Percentiles rank a stretch among this genome's conserved stretches.
These are phyloP conservation scores for Ganaspis brasiliensis DNA, from an alignment of 2,888 invertebrate species.

Conservation along the genomic window DNA sequence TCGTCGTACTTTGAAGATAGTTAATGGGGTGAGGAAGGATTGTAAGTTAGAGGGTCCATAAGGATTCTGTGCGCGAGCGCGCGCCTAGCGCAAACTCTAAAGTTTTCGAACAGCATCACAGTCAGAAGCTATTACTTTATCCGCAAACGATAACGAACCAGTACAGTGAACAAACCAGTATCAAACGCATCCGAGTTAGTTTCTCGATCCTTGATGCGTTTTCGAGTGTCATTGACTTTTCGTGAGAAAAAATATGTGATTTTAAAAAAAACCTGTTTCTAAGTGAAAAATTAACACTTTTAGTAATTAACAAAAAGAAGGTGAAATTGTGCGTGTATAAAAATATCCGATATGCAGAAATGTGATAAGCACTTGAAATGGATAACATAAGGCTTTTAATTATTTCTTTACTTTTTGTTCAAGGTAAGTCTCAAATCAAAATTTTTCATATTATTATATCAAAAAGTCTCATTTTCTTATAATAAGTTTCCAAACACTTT, in stretches of 20 bases:
- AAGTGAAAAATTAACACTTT: background rate
- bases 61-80: slow-evolving; percentile 18
- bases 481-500: too few relatives aligned
- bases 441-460: too few relatives aligned
- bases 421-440: background rate
- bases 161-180: slow-evolving; percentile 9
- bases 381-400: slow-evolving; percentile 17
- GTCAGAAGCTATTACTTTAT: slow-evolving; percentile 32
- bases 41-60: background rate
- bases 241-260: background rate
- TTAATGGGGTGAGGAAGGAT: background rate
- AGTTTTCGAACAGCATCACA: slow-evolving; percentile 9
- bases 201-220: background rate
- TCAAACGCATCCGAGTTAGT: slow-evolving; percentile 11
- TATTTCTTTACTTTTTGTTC: background rate
- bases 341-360: slow-evolving; percentile 8
- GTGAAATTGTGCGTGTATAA: slow-evolving; percentile 16
- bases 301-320: background rate
- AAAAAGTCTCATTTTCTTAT: too few relatives aligned
- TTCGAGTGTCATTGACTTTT: too few relatives aligned
- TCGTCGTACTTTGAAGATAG: background rate
- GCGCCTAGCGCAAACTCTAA: slow-evolving; percentile 10
- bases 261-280: background rate
- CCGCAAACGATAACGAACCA: slow-evolving; percentile 24
- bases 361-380: slow-evolving; percentile 4